Evolutionary conservation across 2,888 invertebrate genomes (phyloP).

Genomic region (Brachyopa scutellaris): DNA sequence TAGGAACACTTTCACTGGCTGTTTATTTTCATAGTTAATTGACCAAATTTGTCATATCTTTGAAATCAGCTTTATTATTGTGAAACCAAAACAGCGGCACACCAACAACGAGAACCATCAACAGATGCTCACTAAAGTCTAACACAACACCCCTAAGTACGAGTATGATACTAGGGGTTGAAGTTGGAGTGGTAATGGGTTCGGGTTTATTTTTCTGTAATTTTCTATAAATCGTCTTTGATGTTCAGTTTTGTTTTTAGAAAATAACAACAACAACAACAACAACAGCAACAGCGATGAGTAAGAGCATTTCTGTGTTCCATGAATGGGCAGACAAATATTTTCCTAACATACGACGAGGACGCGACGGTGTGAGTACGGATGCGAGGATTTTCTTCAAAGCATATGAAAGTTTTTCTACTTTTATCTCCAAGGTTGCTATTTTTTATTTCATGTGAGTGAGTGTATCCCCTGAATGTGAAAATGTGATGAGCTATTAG

Average conservation of each 20-base stretch:
- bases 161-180: constrained; percentile 1
- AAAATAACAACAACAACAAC: constrained; percentile 54
- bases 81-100: constrained; percentile 23
- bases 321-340: constrained; percentile 37
- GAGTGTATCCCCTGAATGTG: constrained; percentile 30
- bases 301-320: constrained; percentile 65
- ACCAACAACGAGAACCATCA: constrained; percentile 33
- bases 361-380: too few species aligned
- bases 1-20: constrained; percentile 67
- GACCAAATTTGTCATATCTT: constrained; percentile 73
- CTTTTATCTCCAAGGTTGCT: constrained; percentile 28
- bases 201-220: constrained; percentile 19
- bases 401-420: constrained; percentile 58
- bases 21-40: constrained; percentile 73
- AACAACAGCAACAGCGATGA: constrained; percentile 39
- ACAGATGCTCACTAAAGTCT: constrained; percentile 68
- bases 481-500: constrained; percentile 36
- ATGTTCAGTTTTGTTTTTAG: constrained; percentile 69
- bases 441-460: too few species aligned
- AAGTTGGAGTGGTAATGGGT: constrained; percentile 38
- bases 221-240: constrained; percentile 69
- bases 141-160: constrained; percentile 11
- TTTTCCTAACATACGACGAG: constrained; percentile 22
- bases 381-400: too few species aligned
- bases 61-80: constrained; percentile 70